A percentile compares a stretch with the other conserved stretches of the same genome.
Evolutionary conservation across 2,888 invertebrate genomes (phyloP).

Genomic region (Cephus spinipes): DNA sequence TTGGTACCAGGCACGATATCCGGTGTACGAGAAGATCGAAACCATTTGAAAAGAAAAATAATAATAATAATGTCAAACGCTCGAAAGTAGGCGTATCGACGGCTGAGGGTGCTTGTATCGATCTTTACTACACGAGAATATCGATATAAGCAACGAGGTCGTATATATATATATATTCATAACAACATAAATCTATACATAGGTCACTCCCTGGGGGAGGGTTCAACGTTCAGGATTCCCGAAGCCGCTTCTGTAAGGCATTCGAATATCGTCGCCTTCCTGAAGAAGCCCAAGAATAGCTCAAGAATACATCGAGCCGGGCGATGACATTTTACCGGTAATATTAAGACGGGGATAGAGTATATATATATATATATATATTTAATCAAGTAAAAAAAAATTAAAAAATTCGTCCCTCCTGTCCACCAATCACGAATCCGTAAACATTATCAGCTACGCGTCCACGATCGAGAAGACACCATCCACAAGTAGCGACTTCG

Average conservation of each 20-base stretch:
- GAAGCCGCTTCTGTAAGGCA: background rate
- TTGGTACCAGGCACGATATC: too few species aligned
- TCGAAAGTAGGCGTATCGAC: too few species aligned
- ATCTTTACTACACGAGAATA: too few species aligned
- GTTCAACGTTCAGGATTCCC: background rate
- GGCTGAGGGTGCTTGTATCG: too few species aligned
- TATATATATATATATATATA: background rate
- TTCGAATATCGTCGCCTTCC: background rate
- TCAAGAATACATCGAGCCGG: background rate
- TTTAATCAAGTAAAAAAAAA: background rate
- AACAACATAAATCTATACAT: background rate
- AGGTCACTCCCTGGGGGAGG: background rate
- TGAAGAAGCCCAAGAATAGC: background rate
- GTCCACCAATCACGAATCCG: background rate
- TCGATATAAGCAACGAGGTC: too few species aligned
- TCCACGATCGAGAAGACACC: too few species aligned
- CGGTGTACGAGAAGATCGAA: too few species aligned
- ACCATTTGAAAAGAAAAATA: too few species aligned
- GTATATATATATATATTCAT: background rate
- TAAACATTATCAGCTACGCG: background rate
- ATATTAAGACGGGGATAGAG: background rate
- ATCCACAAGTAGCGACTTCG: too few species aligned
- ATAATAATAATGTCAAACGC: too few species aligned
- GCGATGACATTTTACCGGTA: background rate
- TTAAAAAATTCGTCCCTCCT: too few species aligned